Conservation (phyloP, 2,113 vertebrate genomes). For the Lates calcarifer region DNA sequence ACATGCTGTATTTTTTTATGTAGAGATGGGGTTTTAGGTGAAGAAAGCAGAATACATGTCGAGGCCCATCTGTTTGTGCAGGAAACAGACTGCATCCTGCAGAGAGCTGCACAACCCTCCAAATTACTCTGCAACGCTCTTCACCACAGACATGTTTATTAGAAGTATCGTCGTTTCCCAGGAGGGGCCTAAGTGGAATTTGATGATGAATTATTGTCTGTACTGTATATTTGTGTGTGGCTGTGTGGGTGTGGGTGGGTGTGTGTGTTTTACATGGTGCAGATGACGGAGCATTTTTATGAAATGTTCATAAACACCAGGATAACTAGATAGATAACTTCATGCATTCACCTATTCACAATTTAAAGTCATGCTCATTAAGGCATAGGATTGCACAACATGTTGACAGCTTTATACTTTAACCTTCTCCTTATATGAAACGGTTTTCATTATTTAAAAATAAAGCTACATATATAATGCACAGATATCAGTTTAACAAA, state of each 20-base stretch:
- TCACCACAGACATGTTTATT: slow-evolving; percentile 62
- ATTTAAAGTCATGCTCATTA: not conserved
- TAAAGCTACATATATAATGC: not conserved
- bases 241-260: slow-evolving; percentile 5
- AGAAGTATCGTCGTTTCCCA: slow-evolving; percentile 51
- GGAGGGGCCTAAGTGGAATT: slow-evolving; percentile 45
- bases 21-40: slow-evolving; percentile 52
- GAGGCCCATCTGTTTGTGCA: slow-evolving; percentile 83
- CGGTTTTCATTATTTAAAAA: not conserved
- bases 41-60: slow-evolving; percentile 58
- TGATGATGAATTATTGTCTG: slow-evolving; percentile 41
- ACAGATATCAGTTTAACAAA: not conserved
- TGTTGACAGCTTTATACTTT: not conserved
- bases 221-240: slow-evolving; percentile 12
- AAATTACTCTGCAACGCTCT: slow-evolving; percentile 68
- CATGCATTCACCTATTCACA: not conserved
- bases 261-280: not conserved
- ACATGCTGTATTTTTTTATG: slow-evolving; percentile 29
- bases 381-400: not conserved
- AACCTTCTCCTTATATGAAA: not conserved
- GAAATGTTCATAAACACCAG: not conserved
- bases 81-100: slow-evolving; percentile 86
- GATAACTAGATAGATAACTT: not conserved
- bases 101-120: slow-evolving; percentile 69
- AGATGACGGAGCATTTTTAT: slow-evolving; percentile 38